phyloP scores from a whole-genome alignment of 2,888 invertebrate genomes.

The Tenthredo amoena region DNA sequence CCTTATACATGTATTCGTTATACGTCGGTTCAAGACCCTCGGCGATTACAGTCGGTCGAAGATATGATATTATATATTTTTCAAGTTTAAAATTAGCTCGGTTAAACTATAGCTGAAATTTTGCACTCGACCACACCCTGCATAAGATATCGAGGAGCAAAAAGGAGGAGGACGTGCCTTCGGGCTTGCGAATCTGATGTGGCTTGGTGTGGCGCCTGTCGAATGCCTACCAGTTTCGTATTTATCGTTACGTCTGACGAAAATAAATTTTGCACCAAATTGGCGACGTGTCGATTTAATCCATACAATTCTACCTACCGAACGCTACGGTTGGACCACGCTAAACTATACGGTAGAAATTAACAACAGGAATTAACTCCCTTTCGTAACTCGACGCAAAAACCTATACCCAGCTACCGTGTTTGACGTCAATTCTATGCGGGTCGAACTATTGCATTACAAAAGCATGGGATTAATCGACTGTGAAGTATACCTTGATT shows the following conservation, averaged over 20 bases:
- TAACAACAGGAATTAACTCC: neutral
- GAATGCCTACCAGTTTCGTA: slow-evolving; percentile 6
- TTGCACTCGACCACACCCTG: slow-evolving; percentile 57
- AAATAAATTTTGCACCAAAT: slow-evolving; percentile 47
- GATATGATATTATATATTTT: slow-evolving; percentile 57
- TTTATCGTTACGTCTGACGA: slow-evolving; percentile 34
- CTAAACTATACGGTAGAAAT: neutral
- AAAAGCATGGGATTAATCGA: slow-evolving; percentile 58
- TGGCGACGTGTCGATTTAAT: slow-evolving; percentile 40
- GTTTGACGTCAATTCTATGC: slow-evolving; percentile 4
- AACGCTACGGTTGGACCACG: neutral
- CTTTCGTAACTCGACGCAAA: neutral
- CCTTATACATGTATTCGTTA: slow-evolving; percentile 52
- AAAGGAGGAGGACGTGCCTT: neutral
- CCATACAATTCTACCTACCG: neutral
- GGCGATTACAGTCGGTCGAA: neutral
- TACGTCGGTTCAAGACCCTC: slow-evolving; percentile 57
- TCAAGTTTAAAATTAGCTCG: slow-evolving; percentile 59
- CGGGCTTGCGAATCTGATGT: neutral
- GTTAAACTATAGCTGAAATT: slow-evolving; percentile 51
- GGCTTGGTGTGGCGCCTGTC: neutral
- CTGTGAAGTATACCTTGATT: slow-evolving; percentile 60
- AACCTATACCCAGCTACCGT: neutral
- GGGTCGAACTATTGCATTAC: neutral
- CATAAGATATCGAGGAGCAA: slow-evolving; percentile 10